Percentiles rank a stretch among this genome's conserved stretches.
Conservation (phyloP, 2,113 vertebrate genomes). For the human region DNA sequence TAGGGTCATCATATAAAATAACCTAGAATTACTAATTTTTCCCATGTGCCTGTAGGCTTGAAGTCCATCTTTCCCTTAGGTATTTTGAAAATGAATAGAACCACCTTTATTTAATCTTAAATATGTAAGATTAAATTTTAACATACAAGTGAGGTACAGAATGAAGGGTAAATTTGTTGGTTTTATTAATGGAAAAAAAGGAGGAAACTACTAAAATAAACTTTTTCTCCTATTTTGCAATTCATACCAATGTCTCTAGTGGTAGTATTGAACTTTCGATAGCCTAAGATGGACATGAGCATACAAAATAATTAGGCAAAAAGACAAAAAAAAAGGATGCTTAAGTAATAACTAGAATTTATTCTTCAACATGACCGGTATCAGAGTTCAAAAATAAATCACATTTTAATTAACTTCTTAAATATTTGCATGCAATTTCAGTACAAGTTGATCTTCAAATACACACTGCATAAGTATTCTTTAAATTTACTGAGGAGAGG, state of each 20-base stretch:
- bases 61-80: not conserved
- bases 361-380: not conserved
- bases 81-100: not conserved
- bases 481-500: slow-evolving; percentile 57
- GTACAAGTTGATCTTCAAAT: slow-evolving; percentile 65
- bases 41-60: not conserved
- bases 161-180: not conserved
- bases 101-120: not conserved
- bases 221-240: not conserved
- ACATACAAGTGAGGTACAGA: not conserved
- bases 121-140: not conserved
- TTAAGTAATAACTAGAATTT: slow-evolving; percentile 45
- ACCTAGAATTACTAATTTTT: not conserved
- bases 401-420: slow-evolving; percentile 65
- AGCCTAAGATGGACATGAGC: not conserved
- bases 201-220: not conserved
- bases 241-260: not conserved
- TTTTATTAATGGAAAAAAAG: not conserved
- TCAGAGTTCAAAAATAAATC: slow-evolving; percentile 53
- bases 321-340: not conserved
- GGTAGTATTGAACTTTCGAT: not conserved
- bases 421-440: slow-evolving; percentile 62
- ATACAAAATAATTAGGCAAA: not conserved
- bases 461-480: slow-evolving; percentile 48
- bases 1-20: not conserved